phyloP scores from a whole-genome alignment of 1,140 invertebrate species.

The Scaptodrosophila lebanonensis region DNA sequence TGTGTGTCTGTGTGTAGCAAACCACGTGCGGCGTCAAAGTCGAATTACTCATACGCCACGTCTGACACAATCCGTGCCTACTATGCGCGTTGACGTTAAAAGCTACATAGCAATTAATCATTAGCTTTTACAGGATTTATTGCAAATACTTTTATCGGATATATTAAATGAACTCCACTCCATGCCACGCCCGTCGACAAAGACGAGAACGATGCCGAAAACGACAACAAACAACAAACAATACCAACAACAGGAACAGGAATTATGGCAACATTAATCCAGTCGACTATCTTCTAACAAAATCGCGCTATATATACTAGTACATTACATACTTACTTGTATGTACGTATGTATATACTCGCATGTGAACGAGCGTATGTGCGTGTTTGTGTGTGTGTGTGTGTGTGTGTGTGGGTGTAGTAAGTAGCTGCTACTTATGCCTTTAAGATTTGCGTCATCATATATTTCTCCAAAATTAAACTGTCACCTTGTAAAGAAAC shows the following conservation, averaged over 20 bases:
- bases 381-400: too few species aligned
- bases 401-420: too few species aligned
- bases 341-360: too few species aligned
- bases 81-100: slow-evolving; percentile 70
- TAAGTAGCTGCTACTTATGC: too few species aligned
- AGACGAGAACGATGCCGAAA: slow-evolving; percentile 11
- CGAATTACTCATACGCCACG: slow-evolving; percentile 71
- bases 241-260: slow-evolving; percentile 33
- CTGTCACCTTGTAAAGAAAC: slow-evolving; percentile 29
- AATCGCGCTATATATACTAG: slow-evolving; percentile 42
- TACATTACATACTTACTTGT: too few species aligned
- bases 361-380: too few species aligned
- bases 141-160: slow-evolving; percentile 76
- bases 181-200: slow-evolving; percentile 22
- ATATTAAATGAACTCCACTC: slow-evolving; percentile 75
- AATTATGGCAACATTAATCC: slow-evolving; percentile 74
- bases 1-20: slow-evolving; percentile 40
- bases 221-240: slow-evolving; percentile 8
- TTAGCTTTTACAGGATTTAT: slow-evolving; percentile 76
- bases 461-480: neutral
- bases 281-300: slow-evolving; percentile 62
- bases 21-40: slow-evolving; percentile 70
- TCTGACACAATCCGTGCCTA: slow-evolving; percentile 72
- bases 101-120: slow-evolving; percentile 74
- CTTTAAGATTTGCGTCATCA: slow-evolving; percentile 73